Evolutionary conservation across 2,888 invertebrate species (phyloP), one percentile per base, ranked within the genome.

Genomic region (Steinernema hermaphroditum): DNA sequence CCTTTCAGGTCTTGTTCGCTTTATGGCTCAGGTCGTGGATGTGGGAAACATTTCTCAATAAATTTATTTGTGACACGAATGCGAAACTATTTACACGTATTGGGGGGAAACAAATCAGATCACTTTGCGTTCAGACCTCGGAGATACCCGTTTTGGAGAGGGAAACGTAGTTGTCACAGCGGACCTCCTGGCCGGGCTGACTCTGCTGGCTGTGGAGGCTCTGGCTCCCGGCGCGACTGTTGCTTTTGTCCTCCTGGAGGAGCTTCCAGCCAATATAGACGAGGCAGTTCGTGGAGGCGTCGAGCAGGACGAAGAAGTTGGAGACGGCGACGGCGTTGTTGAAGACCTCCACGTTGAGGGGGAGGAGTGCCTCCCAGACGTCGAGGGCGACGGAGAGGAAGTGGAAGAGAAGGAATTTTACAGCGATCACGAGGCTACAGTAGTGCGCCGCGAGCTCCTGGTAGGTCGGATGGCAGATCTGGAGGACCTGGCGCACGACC

Each of bases 151-250:
- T 32, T 32, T 62, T 62, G 27, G 34, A 14, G 34, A 62, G 9
- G 16, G 62, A 32, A 9, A 27, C 62, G 62, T 62, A 62, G 62
- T 62, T 62, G 8, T 62, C 62, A 32, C 62, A 62, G 16, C 62
- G 62, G 4, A 62, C 62, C 29, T 62, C 62, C 24, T 4, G 14
- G 4, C 54, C 54, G 1, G 27, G 62, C n/a, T 62, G 62, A 16
- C 62, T 62, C 62, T 62, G 62, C 62, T 62, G 62, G n/a, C 62
- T 62, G 32, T 62, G 62, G n/a, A 62, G 27, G 32, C 62, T 62
- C 32, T 29, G 34, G 32, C 62, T 62, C 12, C 62, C 62, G 6
- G 62, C 19, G 62, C 62, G 62, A 29, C 62, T 62, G 32, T 22
- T 27, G 27, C 16, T 32, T 16, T 62, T 62, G 32, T 62, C 62